Conservation (phyloP, 2,797 vertebrate genomes). For the Periparus ater region DNA sequence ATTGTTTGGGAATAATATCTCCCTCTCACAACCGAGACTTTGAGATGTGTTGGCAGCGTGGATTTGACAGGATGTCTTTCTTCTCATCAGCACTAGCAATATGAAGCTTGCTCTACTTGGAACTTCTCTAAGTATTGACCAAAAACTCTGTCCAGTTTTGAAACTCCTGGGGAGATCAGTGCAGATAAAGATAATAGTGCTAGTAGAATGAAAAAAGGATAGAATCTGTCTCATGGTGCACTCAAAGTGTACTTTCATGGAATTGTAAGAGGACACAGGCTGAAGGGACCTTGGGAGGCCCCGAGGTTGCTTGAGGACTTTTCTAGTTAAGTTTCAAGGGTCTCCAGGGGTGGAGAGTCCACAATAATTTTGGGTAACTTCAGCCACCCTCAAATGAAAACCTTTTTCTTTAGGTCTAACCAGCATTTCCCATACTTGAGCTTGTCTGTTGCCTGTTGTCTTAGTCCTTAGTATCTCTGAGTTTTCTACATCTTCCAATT, state of each 20-base stretch:
- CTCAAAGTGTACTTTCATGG: background rate
- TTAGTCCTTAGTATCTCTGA: background rate
- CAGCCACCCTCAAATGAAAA: background rate
- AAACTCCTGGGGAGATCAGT: background rate
- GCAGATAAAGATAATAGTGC: background rate
- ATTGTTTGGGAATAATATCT: background rate
- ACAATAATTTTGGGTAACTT: accelerated
- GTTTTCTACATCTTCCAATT: background rate
- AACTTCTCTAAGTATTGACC: background rate
- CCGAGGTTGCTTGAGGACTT: background rate
- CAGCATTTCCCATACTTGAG: background rate
- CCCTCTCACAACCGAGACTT: background rate
- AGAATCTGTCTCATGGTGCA: background rate
- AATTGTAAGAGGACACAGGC: accelerated
- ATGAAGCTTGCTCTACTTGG: background rate
- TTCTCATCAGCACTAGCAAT: background rate
- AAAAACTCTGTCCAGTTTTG: background rate
- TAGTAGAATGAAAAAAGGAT: background rate
- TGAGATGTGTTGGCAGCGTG: background rate
- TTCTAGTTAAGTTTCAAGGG: background rate
- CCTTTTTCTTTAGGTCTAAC: background rate
- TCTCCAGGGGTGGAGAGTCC: background rate
- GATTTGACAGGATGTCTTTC: accelerated
- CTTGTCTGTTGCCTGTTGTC: background rate
- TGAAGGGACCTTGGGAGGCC: background rate